Percentiles rank a stretch among this genome's conserved stretches.
phyloP scores from a whole-genome alignment of 2,888 invertebrate species.

The Zygaena filipendulae region DNA sequence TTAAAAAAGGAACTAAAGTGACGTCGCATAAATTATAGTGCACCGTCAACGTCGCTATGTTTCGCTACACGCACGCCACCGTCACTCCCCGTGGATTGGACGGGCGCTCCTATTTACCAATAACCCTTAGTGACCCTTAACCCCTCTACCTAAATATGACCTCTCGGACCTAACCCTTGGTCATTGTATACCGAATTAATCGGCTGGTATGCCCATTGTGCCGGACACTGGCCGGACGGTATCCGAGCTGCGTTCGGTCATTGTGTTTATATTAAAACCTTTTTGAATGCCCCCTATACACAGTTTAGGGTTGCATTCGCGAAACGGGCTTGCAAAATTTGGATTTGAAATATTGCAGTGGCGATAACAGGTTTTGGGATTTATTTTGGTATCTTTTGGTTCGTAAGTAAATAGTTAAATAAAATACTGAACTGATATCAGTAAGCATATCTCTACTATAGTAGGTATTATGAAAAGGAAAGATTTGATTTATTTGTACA shows the following conservation, averaged over 20 bases:
- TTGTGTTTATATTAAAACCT: slow-evolving; percentile 60
- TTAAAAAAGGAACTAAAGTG: too few species aligned
- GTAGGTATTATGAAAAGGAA: too few species aligned
- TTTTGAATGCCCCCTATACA: slow-evolving; percentile 43
- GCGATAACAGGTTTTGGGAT: slow-evolving; percentile 24
- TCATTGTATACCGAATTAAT: slow-evolving; percentile 61
- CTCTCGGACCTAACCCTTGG: slow-evolving; percentile 46
- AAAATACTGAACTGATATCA: too few species aligned
- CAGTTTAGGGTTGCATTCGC: slow-evolving; percentile 29
- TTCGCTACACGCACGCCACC: slow-evolving; percentile 37
- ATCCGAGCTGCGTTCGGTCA: slow-evolving; percentile 26
- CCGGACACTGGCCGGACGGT: slow-evolving; percentile 46
- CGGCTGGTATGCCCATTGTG: slow-evolving; percentile 56
- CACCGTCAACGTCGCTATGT: slow-evolving; percentile 44
- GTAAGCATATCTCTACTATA: too few species aligned
- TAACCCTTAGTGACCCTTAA: slow-evolving; percentile 57
- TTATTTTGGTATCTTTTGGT: slow-evolving; percentile 13
- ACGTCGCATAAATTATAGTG: slow-evolving; percentile 51
- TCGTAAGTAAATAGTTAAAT: too few species aligned
- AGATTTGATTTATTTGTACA: too few species aligned
- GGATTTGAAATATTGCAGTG: slow-evolving; percentile 11
- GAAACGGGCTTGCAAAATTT: slow-evolving; percentile 32
- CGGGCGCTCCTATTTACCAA: slow-evolving; percentile 53
- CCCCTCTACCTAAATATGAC: slow-evolving; percentile 66
- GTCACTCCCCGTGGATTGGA: slow-evolving; percentile 49